Evolutionary conservation across 2,888 invertebrate species (phyloP).

Genomic region (Diadegma fenestrale): DNA sequence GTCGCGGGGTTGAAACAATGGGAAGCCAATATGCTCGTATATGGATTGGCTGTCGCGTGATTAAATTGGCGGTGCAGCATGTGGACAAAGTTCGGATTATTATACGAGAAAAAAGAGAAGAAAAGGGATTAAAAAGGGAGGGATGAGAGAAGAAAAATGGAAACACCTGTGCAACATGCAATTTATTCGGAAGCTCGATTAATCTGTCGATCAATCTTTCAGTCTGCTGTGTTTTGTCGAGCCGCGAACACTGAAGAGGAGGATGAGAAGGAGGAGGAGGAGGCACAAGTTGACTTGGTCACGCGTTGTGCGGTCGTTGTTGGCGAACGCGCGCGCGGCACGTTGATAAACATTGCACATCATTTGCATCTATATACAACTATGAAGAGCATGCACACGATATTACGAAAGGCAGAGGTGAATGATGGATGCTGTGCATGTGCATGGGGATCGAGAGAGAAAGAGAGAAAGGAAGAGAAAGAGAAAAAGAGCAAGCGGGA

Average conservation of each 20-base stretch:
- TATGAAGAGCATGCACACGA: neutral
- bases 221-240: slow-evolving; percentile 19
- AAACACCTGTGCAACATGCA: slow-evolving; percentile 52
- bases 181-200: slow-evolving; percentile 56
- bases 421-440: neutral
- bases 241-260: neutral
- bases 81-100: slow-evolving; percentile 20
- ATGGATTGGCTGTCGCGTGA: neutral
- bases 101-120: neutral
- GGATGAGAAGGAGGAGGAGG: neutral
- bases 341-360: slow-evolving; percentile 56
- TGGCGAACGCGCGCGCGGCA: slow-evolving; percentile 16
- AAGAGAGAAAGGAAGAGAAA: neutral
- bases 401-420: neutral
- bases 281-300: neutral
- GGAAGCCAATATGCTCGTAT: neutral
- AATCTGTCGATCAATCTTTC: slow-evolving; percentile 62
- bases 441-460: neutral
- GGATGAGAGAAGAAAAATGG: neutral
- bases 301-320: slow-evolving; percentile 23
- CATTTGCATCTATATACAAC: slow-evolving; percentile 46
- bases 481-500: neutral
- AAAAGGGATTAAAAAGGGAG: neutral
- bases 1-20: neutral
- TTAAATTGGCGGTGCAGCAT: neutral